Conservation (phyloP, 35 echinoderm and acorn worm species). For the Ophioderma brevispina region DNA sequence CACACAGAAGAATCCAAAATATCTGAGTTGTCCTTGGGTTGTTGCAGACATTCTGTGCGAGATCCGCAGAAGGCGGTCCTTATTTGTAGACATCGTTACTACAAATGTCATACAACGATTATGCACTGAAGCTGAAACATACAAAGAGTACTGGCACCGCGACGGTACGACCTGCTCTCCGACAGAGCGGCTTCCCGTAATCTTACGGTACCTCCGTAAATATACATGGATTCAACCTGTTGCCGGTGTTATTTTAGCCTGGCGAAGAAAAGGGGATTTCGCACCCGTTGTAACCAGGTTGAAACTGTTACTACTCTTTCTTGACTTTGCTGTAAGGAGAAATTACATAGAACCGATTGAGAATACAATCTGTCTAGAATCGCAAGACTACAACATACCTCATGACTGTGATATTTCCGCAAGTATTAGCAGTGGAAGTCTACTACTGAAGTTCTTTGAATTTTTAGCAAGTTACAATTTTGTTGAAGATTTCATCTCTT, state of each 20-base stretch:
- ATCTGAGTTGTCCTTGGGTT: constrained; percentile 28
- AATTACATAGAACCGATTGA: not conserved
- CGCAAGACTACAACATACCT: too few species aligned
- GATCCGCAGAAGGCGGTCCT: not conserved
- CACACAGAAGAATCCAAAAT: not conserved
- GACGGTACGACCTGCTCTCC: not conserved
- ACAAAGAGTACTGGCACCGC: not conserved
- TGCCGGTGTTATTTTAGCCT: not conserved
- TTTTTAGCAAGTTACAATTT: not conserved
- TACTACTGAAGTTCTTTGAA: not conserved
- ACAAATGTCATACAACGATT: not conserved
- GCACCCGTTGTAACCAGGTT: not conserved
- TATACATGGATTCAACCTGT: not conserved
- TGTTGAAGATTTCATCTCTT: too few species aligned
- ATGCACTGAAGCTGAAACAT: not conserved
- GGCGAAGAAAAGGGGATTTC: not conserved
- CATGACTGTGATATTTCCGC: not conserved
- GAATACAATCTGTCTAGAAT: too few species aligned
- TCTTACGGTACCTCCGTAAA: not conserved
- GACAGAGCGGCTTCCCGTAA: not conserved
- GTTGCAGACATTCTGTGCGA: constrained; percentile 10
- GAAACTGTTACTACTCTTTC: not conserved
- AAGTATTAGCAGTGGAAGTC: too few species aligned
- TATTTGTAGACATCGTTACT: not conserved
- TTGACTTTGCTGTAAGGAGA: not conserved